phyloP scores from a whole-genome alignment of 2,888 invertebrate genomes.

The Archaeoteleia sp. region DNA sequence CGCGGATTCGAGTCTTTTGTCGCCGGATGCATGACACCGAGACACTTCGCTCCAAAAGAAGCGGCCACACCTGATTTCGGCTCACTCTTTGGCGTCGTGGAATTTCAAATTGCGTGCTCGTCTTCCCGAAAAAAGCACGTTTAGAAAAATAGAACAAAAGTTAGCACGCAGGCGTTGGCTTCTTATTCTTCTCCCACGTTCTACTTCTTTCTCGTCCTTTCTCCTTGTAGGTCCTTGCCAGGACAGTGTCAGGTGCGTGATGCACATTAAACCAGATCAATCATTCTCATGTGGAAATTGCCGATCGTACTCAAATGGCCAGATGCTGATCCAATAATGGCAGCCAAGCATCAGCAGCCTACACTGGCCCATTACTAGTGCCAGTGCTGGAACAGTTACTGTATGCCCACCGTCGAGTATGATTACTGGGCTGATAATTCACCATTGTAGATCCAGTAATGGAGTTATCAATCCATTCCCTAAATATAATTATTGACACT shows the following conservation, averaged over 20 bases:
- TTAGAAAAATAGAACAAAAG: constrained; percentile 24
- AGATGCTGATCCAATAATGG: too few species aligned
- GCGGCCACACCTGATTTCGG: constrained; percentile 65
- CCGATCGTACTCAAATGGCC: too few species aligned
- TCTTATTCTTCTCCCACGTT: constrained; percentile 17
- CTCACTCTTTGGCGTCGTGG: constrained; percentile 46
- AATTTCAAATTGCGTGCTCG: constrained; percentile 53
- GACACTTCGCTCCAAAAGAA: constrained; percentile 60
- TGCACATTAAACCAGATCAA: constrained; percentile 24
- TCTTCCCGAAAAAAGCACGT: constrained; percentile 11
- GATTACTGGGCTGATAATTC: too few species aligned
- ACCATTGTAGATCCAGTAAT: too few species aligned
- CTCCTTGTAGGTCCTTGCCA: constrained; percentile 4
- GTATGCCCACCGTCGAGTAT: too few species aligned
- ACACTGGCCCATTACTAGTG: too few species aligned
- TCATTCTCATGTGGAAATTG: neutral
- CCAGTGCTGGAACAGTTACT: too few species aligned
- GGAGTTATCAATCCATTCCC: too few species aligned
- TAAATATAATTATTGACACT: too few species aligned
- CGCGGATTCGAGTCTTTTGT: constrained; percentile 72
- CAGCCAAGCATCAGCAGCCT: too few species aligned
- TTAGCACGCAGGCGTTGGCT: constrained; percentile 8
- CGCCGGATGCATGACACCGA: constrained; percentile 55
- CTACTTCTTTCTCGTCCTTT: constrained; percentile 11
- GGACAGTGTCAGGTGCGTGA: constrained; percentile 37